Conservation (phyloP, 2,888 invertebrate species). For the Hecatera dysodea region DNA sequence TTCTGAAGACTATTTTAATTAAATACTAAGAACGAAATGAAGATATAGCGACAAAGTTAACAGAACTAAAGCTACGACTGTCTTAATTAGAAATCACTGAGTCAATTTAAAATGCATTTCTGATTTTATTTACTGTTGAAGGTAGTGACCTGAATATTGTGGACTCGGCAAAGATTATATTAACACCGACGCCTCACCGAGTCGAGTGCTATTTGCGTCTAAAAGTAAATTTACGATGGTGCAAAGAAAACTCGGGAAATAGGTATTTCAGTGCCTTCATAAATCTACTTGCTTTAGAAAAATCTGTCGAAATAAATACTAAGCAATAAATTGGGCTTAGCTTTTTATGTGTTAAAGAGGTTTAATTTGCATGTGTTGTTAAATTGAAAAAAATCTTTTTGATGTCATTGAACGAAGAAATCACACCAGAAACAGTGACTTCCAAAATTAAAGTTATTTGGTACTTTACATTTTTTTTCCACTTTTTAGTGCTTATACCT, state of each 20-base stretch:
- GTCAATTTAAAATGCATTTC: conserved; percentile 66
- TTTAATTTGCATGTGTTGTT: conserved; percentile 26
- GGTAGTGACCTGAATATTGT: conserved; percentile 76
- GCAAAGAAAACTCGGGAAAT: conserved; percentile 60
- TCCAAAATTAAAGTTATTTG: no score
- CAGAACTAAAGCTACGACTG: conserved; percentile 28
- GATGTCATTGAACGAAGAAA: no score
- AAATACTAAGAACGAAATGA: conserved; percentile 23
- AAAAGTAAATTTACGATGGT: conserved; percentile 60
- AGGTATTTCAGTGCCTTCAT: conserved; percentile 53
- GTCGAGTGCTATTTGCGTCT: conserved; percentile 73
- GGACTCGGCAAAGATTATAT: conserved; percentile 75
- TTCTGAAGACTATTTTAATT: conserved; percentile 26
- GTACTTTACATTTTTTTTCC: no score
- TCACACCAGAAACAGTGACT: no score
- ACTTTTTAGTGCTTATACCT: no score
- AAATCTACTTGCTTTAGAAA: conserved; percentile 44
- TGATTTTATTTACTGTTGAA: conserved; percentile 75
- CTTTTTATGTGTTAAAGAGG: conserved; percentile 18
- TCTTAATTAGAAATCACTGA: conserved; percentile 56
- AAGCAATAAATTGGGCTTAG: conserved; percentile 36
- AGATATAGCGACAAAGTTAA: conserved; percentile 30
- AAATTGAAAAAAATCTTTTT: background rate
- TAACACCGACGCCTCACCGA: conserved; percentile 70
- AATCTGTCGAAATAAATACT: conserved; percentile 42